Conservation (phyloP, 1,140 invertebrate genomes). For the Formica exsecta region DNA sequence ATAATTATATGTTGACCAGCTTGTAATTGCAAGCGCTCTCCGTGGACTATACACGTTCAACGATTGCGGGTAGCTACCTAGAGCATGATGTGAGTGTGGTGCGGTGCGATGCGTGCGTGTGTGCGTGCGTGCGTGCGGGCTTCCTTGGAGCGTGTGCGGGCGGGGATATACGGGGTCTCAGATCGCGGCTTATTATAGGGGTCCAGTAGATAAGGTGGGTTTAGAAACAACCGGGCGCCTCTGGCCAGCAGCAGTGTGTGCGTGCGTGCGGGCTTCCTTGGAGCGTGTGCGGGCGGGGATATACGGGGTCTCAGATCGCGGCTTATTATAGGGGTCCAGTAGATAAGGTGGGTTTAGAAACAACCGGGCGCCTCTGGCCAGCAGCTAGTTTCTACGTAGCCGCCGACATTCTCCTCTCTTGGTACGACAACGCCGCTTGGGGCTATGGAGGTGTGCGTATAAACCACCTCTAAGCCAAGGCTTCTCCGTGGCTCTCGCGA, state of each 20-base stretch:
- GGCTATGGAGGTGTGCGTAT: conserved; percentile 62
- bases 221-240: conserved; percentile 81
- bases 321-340: conserved; percentile 85
- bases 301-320: conserved; percentile 84
- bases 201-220: conserved; percentile 84
- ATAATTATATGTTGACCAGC: conserved; percentile 87
- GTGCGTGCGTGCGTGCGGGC: conserved; percentile 47
- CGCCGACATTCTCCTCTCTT: conserved; percentile 69
- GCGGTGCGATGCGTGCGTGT: neutral
- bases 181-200: conserved; percentile 85
- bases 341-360: conserved; percentile 84
- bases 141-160: conserved; percentile 60
- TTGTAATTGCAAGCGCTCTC: conserved; percentile 86
- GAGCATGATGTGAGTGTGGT: neutral
- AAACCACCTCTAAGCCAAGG: conserved; percentile 61
- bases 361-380: conserved; percentile 80
- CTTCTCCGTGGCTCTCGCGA: conserved; percentile 57
- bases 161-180: conserved; percentile 81
- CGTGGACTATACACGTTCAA: conserved; percentile 68
- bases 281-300: conserved; percentile 66
- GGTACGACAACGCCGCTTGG: conserved; percentile 42
- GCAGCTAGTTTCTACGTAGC: conserved; percentile 74
- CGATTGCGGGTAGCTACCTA: conserved; percentile 73
- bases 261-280: conserved; percentile 47
- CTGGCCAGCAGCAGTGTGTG: conserved; percentile 75